These are phyloP conservation scores for Venusia cambrica DNA, from an alignment of 2,888 invertebrate genomes.

Conservation along the genomic window DNA sequence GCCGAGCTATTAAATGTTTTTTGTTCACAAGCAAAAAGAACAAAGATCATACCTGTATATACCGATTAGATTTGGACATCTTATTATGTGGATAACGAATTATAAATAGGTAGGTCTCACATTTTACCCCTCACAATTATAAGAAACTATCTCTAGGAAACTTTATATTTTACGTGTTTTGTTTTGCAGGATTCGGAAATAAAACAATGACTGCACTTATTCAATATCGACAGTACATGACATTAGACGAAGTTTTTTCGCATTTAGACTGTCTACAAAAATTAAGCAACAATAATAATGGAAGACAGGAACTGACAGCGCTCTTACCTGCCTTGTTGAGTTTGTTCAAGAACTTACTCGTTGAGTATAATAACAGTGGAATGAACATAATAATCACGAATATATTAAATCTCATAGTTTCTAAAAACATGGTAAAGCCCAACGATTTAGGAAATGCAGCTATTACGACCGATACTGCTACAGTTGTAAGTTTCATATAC, in stretches of 20 bases:
- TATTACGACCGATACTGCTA: conserved; percentile 42
- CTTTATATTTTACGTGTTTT: conserved; percentile 4
- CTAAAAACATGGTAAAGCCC: conserved; percentile 38
- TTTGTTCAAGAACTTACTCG: conserved; percentile 52
- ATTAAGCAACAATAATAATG: conserved; percentile 42
- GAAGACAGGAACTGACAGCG: conserved; percentile 44
- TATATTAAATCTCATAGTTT: conserved; percentile 55
- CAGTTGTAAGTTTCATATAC: conserved; percentile 51
- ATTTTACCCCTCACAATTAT: too few relatives aligned
- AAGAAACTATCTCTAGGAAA: too few relatives aligned
- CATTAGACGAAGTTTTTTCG: conserved; percentile 52
- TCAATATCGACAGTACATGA: conserved; percentile 55
- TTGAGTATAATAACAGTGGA: conserved; percentile 61
- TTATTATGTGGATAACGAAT: conserved; percentile 15
- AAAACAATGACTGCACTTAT: conserved; percentile 48
- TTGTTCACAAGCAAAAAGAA: conserved; percentile 32
- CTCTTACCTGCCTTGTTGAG: conserved; percentile 45
- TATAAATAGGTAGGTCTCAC: conserved; percentile 39
- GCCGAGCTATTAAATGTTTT: conserved; percentile 22
- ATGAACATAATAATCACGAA: conserved; percentile 59
- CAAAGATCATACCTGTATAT: conserved; percentile 43
- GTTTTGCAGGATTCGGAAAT: conserved; percentile 52
- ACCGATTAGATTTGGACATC: conserved; percentile 36
- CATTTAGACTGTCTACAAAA: conserved; percentile 56
- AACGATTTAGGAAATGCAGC: conserved; percentile 30